Conservation (phyloP, 2,797 vertebrate species). For the Prionace glauca region DNA sequence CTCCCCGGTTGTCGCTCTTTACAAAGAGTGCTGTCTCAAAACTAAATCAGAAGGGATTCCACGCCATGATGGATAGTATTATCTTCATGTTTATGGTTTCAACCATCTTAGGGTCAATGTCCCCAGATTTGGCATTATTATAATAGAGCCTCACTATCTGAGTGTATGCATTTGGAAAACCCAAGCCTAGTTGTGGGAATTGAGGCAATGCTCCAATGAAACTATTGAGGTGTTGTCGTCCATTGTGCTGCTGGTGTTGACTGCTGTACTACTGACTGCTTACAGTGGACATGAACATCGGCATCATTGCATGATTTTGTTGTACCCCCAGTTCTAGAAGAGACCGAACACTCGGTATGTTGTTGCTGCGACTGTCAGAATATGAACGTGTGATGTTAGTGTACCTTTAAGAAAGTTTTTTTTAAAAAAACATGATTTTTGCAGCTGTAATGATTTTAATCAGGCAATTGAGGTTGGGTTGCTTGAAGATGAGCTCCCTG, state of each 20-base stretch:
- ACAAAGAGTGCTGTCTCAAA: no score
- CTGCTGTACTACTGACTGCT: no score
- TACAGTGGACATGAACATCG: neutral
- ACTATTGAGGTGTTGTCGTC: neutral
- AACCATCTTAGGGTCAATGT: neutral
- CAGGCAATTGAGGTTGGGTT: no score
- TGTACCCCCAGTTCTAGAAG: neutral
- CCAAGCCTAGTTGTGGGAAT: neutral
- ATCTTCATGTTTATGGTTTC: neutral
- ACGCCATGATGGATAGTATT: no score
- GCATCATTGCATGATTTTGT: no score
- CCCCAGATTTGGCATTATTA: neutral
- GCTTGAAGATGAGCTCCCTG: no score
- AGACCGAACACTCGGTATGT: neutral
- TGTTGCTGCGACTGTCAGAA: neutral
- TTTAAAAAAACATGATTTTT: no score
- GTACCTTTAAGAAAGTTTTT: no score
- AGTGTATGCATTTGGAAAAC: neutral
- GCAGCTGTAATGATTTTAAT: no score
- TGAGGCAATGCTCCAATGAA: neutral
- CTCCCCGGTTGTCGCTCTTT: neutral
- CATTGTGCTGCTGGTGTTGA: no score
- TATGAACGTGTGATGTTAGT: neutral
- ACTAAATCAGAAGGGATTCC: no score
- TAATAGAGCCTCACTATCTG: no score